A percentile compares a stretch with the other conserved stretches of the same genome.
phyloP scores from a whole-genome alignment of 2,888 invertebrate species.

The Eremobia ochroleuca region DNA sequence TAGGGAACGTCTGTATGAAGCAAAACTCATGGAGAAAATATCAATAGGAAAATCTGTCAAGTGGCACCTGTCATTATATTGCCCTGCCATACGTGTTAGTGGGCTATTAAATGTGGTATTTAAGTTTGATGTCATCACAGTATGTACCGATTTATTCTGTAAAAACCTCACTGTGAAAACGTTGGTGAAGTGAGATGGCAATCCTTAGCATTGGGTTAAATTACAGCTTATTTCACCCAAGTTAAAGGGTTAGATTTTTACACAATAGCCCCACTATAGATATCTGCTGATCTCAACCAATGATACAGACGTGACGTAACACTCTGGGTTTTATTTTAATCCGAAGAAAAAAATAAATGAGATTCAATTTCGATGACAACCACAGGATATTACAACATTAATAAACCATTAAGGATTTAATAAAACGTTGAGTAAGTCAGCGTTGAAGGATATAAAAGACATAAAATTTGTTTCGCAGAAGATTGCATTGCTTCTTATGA shows the following conservation, averaged over 20 bases:
- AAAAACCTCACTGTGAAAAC: background rate
- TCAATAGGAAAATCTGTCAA: too few species aligned
- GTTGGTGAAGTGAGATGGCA: background rate
- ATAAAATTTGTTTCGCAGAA: slow-evolving; percentile 22
- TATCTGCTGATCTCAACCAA: background rate
- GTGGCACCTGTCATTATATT: too few species aligned
- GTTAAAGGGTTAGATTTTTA: background rate
- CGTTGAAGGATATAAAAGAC: slow-evolving; percentile 8
- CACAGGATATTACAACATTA: slow-evolving; percentile 48
- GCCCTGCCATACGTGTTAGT: too few species aligned
- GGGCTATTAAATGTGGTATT: too few species aligned
- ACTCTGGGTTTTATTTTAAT: background rate
- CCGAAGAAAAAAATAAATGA: slow-evolving; percentile 24
- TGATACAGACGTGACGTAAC: slow-evolving; percentile 5
- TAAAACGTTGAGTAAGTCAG: slow-evolving; percentile 35
- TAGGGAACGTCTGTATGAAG: too few species aligned
- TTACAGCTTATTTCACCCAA: too few species aligned
- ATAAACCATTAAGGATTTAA: slow-evolving; percentile 22
- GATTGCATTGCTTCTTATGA: slow-evolving; percentile 21
- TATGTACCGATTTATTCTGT: background rate
- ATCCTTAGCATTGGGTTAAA: background rate
- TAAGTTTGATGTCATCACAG: too few species aligned
- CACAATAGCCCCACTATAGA: too few species aligned
- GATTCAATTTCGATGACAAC: slow-evolving; percentile 27
- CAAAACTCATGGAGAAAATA: too few species aligned